Base-by-base conservation (phyloP, 2,888 invertebrate genomes). In the Hydraecia micacea region DNA sequence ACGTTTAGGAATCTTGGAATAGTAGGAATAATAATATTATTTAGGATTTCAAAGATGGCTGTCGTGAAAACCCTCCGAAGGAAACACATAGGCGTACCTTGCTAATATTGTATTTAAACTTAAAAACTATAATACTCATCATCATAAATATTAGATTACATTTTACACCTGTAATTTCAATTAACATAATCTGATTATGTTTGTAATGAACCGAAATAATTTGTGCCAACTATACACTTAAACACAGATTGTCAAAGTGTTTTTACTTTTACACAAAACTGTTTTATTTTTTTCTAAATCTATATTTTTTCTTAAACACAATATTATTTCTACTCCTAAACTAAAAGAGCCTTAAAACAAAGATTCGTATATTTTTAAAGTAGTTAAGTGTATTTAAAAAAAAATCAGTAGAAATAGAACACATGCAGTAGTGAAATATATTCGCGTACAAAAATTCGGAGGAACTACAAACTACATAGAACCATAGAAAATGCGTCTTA, bases 101-200 rank as follows among this genome's bases (percentile, higher is more conserved):
- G 79, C 73, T 84, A 66, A 71, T 66, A 72, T 42, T 85, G 75
- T 85, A 87, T 87, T 87, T 85, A 75, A 80, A 84, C 87, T 89
- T 81, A 85, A 75, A 80, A 84, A 73, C 86, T 83, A 89, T 75
- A 86, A 87, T 88, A 90, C 81, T 82, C 76, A 77, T 58, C n/a
- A 58, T n/a, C 11, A 58, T 58, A 58, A 58, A 58, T 68, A 86
- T 79, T 73, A 86, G 62, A 83, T 77, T 80, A 77, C 21, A 73
- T 69, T 69, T 73, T 65, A 83, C 73, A 66, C 81, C 85, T 88
- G 83, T 88, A 88, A 70, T 77, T 72, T 79, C 21, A 79, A 75
- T 77, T 67, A 73, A 79, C 36, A 84, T 84, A 79, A 55, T 67
- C 67, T 80, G 75, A 87, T 87, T 81, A 87, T 87, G 80, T 78